Percentiles rank a stretch among this genome's conserved stretches.
phyloP scores from a whole-genome alignment of 2,113 vertebrate species.

The Amphiprion ocellaris region DNA sequence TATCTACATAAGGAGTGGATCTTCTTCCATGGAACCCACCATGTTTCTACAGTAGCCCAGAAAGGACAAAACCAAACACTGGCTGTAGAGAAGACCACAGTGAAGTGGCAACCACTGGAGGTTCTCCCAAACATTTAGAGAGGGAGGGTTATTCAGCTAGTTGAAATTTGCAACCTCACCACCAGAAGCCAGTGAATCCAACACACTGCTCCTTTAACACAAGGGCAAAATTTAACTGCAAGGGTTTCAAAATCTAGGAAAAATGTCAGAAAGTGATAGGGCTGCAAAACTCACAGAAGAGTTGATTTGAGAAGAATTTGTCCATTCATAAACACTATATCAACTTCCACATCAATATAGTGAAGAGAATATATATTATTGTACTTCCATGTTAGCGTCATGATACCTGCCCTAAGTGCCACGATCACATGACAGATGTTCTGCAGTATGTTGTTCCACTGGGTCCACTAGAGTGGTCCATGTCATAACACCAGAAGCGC shows the following conservation, averaged over 20 bases:
- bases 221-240: neutral
- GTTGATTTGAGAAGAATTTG: neutral
- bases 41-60: no score
- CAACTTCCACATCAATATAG: neutral
- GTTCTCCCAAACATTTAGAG: no score
- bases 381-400: neutral
- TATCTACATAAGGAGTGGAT: no score
- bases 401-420: neutral
- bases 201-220: no score
- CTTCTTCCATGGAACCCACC: no score
- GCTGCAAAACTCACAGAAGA: neutral
- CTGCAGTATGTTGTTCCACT: neutral
- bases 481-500: neutral
- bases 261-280: neutral
- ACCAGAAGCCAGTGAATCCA: neutral
- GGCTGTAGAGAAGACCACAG: no score
- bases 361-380: neutral
- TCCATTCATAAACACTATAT: neutral
- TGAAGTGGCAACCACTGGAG: no score
- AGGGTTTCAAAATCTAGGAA: neutral
- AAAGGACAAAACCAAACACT: no score
- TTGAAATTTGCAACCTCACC: neutral
- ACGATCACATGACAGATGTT: neutral
- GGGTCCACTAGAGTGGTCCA: constrained; percentile 4
- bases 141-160: no score